Conservation (phyloP, 2,797 vertebrate genomes). For the Melopsittacus undulatus region DNA sequence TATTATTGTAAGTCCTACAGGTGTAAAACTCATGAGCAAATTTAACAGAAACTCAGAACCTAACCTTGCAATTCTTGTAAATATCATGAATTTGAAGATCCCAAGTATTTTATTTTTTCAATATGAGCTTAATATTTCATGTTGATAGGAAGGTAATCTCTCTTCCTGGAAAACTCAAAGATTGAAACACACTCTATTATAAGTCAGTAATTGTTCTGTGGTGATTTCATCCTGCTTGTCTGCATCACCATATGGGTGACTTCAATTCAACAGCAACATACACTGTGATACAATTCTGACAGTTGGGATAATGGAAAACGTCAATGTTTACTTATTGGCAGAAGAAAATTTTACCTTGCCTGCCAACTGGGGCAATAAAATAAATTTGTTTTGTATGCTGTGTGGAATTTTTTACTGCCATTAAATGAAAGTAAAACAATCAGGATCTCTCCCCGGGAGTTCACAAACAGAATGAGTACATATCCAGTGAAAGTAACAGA, state of each 20-base stretch:
- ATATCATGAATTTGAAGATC: background rate
- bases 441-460: background rate
- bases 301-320: slow-evolving; percentile 50
- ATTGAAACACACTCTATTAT: background rate
- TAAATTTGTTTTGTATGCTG: slow-evolving; percentile 27
- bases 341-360: slow-evolving; percentile 47
- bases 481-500: slow-evolving; percentile 1
- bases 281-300: slow-evolving; percentile 29
- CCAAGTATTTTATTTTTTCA: background rate
- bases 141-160: background rate
- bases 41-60: background rate
- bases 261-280: slow-evolving; percentile 40
- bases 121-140: background rate
- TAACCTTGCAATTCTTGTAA: background rate
- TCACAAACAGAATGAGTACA: background rate
- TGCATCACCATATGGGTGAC: slow-evolving; percentile 49
- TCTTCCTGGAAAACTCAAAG: background rate
- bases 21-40: background rate
- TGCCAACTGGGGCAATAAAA: slow-evolving; percentile 56
- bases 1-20: background rate
- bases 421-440: slow-evolving; percentile 46
- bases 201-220: background rate
- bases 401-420: slow-evolving; percentile 42
- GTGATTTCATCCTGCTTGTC: background rate
- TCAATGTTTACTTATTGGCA: slow-evolving; percentile 51